phyloP scores from a whole-genome alignment of 2,888 invertebrate genomes.

The Sarcophaga rosellei region DNA sequence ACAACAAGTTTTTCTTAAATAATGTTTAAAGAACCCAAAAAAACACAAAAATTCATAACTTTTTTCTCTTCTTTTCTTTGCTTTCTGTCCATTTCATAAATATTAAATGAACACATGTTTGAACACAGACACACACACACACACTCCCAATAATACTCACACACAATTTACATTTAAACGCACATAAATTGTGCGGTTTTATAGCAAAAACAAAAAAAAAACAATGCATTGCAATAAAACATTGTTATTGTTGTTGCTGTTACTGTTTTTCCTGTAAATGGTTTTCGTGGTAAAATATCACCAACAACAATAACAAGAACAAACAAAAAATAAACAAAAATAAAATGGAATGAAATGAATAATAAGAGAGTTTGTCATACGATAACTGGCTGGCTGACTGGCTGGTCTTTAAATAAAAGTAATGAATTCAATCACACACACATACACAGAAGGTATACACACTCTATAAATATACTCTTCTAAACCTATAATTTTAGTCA shows the following conservation, averaged over 20 bases:
- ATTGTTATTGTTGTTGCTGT: conserved; percentile 22
- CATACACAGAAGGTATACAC: background rate
- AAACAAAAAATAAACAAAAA: conserved; percentile 7
- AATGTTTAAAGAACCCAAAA: conserved; percentile 18
- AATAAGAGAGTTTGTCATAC: background rate
- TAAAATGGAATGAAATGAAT: background rate
- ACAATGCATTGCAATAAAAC: conserved; percentile 42
- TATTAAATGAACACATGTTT: conserved; percentile 55
- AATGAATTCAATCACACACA: background rate
- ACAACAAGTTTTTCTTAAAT: conserved; percentile 15
- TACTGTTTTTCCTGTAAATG: conserved; percentile 52
- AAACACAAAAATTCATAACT: conserved; percentile 7
- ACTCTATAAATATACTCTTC: background rate
- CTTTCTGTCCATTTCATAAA: conserved; percentile 26
- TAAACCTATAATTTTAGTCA: background rate
- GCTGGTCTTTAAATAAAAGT: conserved; percentile 26
- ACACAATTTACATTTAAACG: background rate
- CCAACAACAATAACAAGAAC: background rate
- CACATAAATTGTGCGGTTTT: conserved; percentile 47
- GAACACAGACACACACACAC: background rate
- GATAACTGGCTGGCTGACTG: background rate
- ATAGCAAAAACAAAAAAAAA: conserved; percentile 40
- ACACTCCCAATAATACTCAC: background rate
- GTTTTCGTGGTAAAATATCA: conserved; percentile 37
- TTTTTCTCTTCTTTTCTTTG: background rate